phyloP scores from a whole-genome alignment of 2,113 vertebrate genomes.

The Phaethon lepturus region DNA sequence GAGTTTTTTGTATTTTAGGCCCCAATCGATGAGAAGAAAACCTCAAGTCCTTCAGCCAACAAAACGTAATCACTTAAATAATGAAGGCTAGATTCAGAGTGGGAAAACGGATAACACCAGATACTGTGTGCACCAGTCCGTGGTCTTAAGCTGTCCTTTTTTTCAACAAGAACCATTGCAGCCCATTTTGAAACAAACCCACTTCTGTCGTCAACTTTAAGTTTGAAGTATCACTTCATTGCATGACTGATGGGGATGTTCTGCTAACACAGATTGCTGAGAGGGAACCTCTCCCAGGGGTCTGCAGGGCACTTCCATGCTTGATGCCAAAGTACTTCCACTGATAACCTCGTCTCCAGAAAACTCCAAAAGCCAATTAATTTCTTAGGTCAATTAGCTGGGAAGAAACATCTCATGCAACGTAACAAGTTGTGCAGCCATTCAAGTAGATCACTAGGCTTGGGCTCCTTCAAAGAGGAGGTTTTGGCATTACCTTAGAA shows the following conservation, averaged over 20 bases:
- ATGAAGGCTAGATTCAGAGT: background rate
- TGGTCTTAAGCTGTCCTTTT: background rate
- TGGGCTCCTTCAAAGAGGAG: background rate
- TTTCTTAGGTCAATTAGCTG: background rate
- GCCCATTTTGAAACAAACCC: background rate
- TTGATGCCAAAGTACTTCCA: background rate
- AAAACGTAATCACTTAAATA: background rate
- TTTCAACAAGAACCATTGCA: background rate
- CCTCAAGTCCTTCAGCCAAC: background rate
- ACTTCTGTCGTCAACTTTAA: background rate
- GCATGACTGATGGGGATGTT: background rate
- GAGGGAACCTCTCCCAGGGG: background rate
- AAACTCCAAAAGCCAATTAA: background rate
- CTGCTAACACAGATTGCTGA: background rate
- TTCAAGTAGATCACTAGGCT: background rate
- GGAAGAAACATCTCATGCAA: background rate
- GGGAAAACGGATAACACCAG: background rate
- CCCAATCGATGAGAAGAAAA: background rate
- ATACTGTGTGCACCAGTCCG: background rate
- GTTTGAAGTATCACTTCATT: background rate
- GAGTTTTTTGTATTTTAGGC: background rate
- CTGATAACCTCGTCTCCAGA: background rate
- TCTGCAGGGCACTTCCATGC: background rate
- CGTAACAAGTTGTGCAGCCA: fast-evolving
- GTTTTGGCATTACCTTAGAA: background rate